Conservation (phyloP, 2,888 invertebrate genomes). For the Hoplodrina ambigua region DNA sequence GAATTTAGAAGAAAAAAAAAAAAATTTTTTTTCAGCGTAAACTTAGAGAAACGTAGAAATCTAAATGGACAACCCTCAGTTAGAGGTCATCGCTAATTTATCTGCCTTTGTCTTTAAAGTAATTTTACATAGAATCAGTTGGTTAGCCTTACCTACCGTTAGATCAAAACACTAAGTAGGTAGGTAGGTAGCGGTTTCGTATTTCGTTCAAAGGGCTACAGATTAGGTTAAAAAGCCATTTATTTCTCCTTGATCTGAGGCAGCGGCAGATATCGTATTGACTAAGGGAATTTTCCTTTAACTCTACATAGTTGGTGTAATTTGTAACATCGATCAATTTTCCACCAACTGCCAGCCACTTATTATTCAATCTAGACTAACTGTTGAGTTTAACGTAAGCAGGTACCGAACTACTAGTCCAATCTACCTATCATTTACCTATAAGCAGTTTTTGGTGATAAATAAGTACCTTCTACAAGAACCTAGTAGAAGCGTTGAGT, state of each 20-base stretch:
- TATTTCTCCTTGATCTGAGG: too few species aligned
- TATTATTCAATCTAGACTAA: conserved; percentile 33
- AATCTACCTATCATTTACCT: conserved; percentile 7
- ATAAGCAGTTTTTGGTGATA: not conserved
- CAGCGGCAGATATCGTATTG: conserved; percentile 2
- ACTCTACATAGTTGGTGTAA: not conserved
- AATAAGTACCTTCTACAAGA: not conserved
- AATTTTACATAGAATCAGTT: not conserved
- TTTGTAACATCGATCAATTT: conserved; percentile 15
- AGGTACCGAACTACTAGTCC: not conserved
- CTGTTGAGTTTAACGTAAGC: conserved; percentile 12
- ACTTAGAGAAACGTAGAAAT: too few species aligned
- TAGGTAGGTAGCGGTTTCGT: not conserved
- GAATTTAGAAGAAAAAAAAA: not conserved
- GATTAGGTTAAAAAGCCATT: too few species aligned
- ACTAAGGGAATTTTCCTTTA: conserved; percentile 7
- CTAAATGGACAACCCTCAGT: not conserved
- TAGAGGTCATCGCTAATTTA: not conserved
- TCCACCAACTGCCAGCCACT: conserved; percentile 32
- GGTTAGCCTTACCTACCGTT: too few species aligned
- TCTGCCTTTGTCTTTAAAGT: not conserved
- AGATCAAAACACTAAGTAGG: not conserved
- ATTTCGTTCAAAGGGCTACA: too few species aligned
- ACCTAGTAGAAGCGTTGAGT: too few species aligned
- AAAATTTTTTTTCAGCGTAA: too few species aligned